Conservation (phyloP, 2,797 vertebrate genomes). For the Pseudochaenichthys georgianus region DNA sequence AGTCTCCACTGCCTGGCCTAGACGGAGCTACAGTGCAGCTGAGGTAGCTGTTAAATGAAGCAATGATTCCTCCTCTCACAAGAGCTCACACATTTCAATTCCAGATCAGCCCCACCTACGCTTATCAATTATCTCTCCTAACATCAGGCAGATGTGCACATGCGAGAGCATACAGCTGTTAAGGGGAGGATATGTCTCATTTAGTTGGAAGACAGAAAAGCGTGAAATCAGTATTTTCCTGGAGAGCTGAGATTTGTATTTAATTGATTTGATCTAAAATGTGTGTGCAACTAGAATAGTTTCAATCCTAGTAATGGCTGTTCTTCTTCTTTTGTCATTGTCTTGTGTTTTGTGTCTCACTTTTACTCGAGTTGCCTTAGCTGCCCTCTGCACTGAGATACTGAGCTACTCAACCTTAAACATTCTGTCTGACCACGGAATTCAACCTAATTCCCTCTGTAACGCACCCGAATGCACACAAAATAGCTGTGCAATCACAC, state of each 20-base stretch:
- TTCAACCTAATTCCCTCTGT: slow-evolving; percentile 67
- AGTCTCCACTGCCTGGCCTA: not conserved
- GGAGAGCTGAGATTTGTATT: slow-evolving; percentile 18
- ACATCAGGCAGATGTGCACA: slow-evolving; percentile 63
- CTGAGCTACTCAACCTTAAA: slow-evolving; percentile 65
- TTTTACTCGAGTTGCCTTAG: slow-evolving; percentile 25
- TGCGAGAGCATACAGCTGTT: slow-evolving; percentile 36
- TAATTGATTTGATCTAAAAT: slow-evolving; percentile 27
- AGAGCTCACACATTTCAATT: slow-evolving; percentile 29
- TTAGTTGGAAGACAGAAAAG: slow-evolving; percentile 18
- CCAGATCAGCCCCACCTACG: slow-evolving; percentile 25
- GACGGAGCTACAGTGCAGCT: slow-evolving; percentile 4
- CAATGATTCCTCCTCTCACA: slow-evolving; percentile 3
- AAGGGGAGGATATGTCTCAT: slow-evolving; percentile 18
- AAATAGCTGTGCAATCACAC: slow-evolving; percentile 63
- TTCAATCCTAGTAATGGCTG: slow-evolving; percentile 7
- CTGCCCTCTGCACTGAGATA: slow-evolving; percentile 41
- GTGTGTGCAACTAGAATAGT: slow-evolving; percentile 4
- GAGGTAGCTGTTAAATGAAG: slow-evolving; percentile 33
- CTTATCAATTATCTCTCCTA: slow-evolving; percentile 15
- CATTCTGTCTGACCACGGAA: slow-evolving; percentile 73
- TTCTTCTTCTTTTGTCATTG: not conserved
- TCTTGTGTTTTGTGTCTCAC: slow-evolving; percentile 7
- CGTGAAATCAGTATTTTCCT: slow-evolving; percentile 17
- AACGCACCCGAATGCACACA: slow-evolving; percentile 46